Evolutionary conservation across 1,140 invertebrate genomes (phyloP).

Genomic region (Euura saliciscinereae): DNA sequence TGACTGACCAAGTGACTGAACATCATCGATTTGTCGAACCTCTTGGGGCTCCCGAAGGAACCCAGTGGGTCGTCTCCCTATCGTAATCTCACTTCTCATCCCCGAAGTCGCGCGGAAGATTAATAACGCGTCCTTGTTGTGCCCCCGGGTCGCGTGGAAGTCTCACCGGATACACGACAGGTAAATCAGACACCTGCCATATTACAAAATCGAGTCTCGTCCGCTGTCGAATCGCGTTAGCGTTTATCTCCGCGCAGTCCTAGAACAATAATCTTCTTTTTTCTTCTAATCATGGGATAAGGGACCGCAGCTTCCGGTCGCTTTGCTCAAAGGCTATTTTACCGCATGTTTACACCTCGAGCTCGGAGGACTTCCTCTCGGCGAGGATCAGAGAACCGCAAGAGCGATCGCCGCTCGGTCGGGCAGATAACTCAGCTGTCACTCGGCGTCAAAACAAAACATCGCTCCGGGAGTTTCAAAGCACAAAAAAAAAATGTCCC

Average conservation of each 20-base stretch:
- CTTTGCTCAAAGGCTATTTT: background rate
- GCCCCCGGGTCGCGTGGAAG: background rate
- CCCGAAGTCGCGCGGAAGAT: background rate
- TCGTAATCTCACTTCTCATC: background rate
- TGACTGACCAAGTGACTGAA: conserved; percentile 36
- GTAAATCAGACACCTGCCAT: background rate
- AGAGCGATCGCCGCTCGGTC: conserved; percentile 43
- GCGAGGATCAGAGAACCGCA: conserved; percentile 33
- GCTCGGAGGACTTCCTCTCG: background rate
- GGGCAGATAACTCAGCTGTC: conserved; percentile 44
- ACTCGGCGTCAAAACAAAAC: conserved; percentile 42
- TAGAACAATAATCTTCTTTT: conserved; percentile 1
- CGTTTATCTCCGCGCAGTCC: background rate
- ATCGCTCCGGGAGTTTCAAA: conserved; percentile 20
- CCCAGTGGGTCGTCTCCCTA: background rate
- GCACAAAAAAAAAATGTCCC: too few relatives aligned
- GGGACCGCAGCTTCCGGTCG: background rate
- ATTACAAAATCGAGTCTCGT: background rate
- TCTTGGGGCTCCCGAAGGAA: background rate
- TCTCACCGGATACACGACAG: background rate
- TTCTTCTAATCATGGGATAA: background rate
- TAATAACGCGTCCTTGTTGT: background rate
- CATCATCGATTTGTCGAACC: conserved; percentile 6
- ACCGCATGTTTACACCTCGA: background rate
- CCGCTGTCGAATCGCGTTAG: background rate